A percentile compares a stretch with the other conserved stretches of the same genome.
phyloP scores from a whole-genome alignment of 1,140 invertebrate genomes.

The Spodoptera litura region DNA sequence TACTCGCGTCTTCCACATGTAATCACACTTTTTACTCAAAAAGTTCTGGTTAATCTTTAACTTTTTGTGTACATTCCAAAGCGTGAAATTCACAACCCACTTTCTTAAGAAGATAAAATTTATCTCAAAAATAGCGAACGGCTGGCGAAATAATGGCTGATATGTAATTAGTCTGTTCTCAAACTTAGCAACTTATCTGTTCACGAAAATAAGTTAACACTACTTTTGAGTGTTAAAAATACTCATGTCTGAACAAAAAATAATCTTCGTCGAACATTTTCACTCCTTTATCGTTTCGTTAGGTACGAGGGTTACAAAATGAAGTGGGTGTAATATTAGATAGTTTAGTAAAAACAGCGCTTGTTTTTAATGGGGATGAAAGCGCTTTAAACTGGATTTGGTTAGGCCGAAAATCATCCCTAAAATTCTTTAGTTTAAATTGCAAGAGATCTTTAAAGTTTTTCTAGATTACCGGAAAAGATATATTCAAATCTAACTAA shows the following conservation, averaged over 20 bases:
- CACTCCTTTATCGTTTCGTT: constrained; percentile 18
- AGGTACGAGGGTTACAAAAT: constrained; percentile 18
- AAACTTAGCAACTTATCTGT: constrained; percentile 42
- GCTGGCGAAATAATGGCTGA: constrained; percentile 16
- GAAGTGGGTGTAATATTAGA: constrained; percentile 41
- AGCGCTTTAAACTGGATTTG: constrained; percentile 13
- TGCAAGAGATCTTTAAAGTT: too few relatives aligned
- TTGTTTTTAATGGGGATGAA: constrained; percentile 21
- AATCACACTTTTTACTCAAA: not conserved
- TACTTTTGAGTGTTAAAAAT: constrained; percentile 42
- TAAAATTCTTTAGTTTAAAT: too few relatives aligned
- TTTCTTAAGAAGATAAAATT: constrained; percentile 31
- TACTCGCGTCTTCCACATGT: not conserved
- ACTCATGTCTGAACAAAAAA: constrained; percentile 10
- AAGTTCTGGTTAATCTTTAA: not conserved
- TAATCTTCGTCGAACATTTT: constrained; percentile 13
- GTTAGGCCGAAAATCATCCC: too few relatives aligned
- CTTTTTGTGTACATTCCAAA: constrained; percentile 6
- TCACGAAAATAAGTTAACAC: constrained; percentile 44
- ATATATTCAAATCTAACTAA: too few relatives aligned
- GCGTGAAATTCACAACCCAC: constrained; percentile 22
- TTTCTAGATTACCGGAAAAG: too few relatives aligned
- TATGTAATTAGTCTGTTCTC: constrained; percentile 36
- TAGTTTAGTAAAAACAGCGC: constrained; percentile 10
- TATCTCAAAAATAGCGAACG: constrained; percentile 16